Evolutionary conservation across 1,140 invertebrate genomes (phyloP), one percentile per base, ranked within the genome.

Genomic region (Halictus rubicundus): DNA sequence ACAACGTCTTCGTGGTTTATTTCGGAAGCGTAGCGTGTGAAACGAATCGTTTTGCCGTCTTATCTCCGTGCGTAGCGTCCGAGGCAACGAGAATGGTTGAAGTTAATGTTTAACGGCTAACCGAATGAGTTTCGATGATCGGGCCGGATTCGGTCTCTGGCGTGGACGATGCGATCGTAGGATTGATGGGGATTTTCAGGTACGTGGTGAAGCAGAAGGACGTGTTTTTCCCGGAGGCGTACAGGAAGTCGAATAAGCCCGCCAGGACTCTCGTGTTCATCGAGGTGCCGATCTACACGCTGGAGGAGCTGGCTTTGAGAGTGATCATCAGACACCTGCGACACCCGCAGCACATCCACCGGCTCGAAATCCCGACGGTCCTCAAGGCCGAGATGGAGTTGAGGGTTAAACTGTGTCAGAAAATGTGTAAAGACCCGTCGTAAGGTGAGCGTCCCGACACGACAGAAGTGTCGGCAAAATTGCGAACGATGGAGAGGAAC

Each of bases 211-310:
- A 89, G 23, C 82, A 89, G 14, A 88, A 85, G 63, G 88, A 92
- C n/a, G 91, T 94, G 60, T 94, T 91, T 84, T 88, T 84, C 63
- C 91, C 92, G 27, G 69, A 88, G 59, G 70, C 89, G 16, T 89
- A 82, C 27, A 76, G 88, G 39, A n/a, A 87, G 12, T 84, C 84
- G 0, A 57, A 69, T 59, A 72, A 76, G 59, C 70, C 85, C 63
- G 81, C 86, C 2, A 82, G 92, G 69, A 88, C 82, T 21, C 16
- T 78, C 52, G 91, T 93, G 39, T 74, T 76, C 52, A 93, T 93
- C 77, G 91, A 89, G 0, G 39, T 91, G 46, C 92, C 93, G 0
- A 49, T 93, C 5, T 92, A 89, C 61, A 88, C 89, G 9, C 85
- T 94, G 8, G 86, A 85, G 6, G 89, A 92, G 76, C 81, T 91